Percentiles rank a stretch among this genome's conserved stretches.
Conservation (phyloP, 2,888 invertebrate genomes). For the Polymixis lichenea region DNA sequence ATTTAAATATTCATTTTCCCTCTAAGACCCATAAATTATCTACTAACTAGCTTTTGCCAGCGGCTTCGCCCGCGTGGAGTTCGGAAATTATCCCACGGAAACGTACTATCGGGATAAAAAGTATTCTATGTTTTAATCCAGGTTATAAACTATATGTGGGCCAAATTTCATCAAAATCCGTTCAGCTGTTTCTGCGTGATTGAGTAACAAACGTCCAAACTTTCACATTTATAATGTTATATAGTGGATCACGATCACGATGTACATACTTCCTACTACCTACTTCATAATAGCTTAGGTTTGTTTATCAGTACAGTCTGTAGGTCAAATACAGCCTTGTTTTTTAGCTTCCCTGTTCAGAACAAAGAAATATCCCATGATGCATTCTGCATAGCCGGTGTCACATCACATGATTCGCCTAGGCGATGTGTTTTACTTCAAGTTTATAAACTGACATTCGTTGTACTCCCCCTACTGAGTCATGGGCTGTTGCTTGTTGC, state of each 20-base stretch:
- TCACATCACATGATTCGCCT: conserved; percentile 39
- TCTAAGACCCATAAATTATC: neutral
- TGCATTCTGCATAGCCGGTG: conserved; percentile 27
- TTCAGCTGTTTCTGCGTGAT: too few relatives aligned
- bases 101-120: too few relatives aligned
- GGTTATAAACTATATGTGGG: too few relatives aligned
- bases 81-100: too few relatives aligned
- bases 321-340: neutral
- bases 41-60: too few relatives aligned
- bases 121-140: too few relatives aligned
- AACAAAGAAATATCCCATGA: conserved; percentile 29
- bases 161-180: too few relatives aligned
- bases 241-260: too few relatives aligned
- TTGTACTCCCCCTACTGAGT: conserved; percentile 29
- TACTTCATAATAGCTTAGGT: too few relatives aligned
- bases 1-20: neutral
- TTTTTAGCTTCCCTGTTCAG: conserved; percentile 14
- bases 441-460: conserved; percentile 38
- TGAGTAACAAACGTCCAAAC: too few relatives aligned
- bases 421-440: conserved; percentile 14
- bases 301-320: neutral
- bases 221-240: too few relatives aligned
- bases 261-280: neutral
- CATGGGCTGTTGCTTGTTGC: conserved; percentile 29
- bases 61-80: too few relatives aligned